These are phyloP conservation scores for Philaethria dido DNA, from an alignment of 2,888 invertebrate species.

Conservation along the genomic window DNA sequence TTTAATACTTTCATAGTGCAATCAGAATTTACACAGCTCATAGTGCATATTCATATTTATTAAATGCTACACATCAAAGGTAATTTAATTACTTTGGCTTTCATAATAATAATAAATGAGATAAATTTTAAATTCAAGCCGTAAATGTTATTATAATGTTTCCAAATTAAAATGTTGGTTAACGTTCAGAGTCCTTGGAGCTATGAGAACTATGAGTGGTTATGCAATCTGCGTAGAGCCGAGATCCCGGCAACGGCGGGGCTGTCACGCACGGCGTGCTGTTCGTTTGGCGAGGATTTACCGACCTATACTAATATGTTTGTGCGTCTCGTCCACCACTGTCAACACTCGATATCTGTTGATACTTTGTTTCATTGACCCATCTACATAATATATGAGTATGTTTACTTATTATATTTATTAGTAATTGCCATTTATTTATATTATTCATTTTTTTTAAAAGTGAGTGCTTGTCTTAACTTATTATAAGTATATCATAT, in stretches of 20 bases:
- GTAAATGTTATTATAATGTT: conserved; percentile 16
- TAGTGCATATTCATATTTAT: conserved; percentile 21
- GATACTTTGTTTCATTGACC: conserved; percentile 14
- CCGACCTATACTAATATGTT: conserved; percentile 76
- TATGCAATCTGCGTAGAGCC: conserved; percentile 54
- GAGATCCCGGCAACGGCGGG: conserved; percentile 66
- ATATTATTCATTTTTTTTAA: too few relatives aligned
- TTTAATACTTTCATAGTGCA: conserved; percentile 18
- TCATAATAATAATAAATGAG: conserved; percentile 7
- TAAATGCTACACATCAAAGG: conserved; percentile 4
- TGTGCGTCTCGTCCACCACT: conserved; percentile 56
- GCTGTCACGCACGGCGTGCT: conserved; percentile 70
- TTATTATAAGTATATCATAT: neutral
- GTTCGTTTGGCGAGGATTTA: conserved; percentile 74
- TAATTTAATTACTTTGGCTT: conserved; percentile 15
- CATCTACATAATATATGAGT: neutral
- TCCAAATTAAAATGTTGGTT: conserved; percentile 25
- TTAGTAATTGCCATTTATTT: too few relatives aligned
- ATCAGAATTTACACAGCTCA: conserved; percentile 26
- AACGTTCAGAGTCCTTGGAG: conserved; percentile 43
- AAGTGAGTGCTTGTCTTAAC: neutral
- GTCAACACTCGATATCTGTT: conserved; percentile 50
- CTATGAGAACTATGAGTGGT: conserved; percentile 48
- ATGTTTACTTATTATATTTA: neutral
- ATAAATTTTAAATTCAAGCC: conserved; percentile 11